Evolutionary conservation across 2,797 vertebrate genomes (phyloP), one percentile per base, ranked within the genome.

Genomic region (Sebastes melanostomus): DNA sequence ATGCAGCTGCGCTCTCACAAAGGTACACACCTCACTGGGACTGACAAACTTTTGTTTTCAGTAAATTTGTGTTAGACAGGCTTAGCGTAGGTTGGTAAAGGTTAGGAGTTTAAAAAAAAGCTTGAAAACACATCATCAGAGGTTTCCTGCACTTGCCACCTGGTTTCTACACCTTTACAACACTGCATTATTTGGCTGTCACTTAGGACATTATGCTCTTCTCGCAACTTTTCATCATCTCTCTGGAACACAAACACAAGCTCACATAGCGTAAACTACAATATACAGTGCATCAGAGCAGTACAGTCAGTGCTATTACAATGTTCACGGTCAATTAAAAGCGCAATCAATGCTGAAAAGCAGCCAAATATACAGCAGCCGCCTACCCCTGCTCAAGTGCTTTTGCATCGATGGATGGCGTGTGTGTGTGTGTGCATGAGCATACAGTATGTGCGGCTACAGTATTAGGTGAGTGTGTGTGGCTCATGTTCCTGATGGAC

Each of bases 301-400:
- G 34, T 46, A 18, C 42, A 46, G 42, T 18, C 16, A 46, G 42
- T 46, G 16, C 14, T 46, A 46, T 46, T 46, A 46, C 14, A 18
- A 46, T 46, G 42, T 46, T 87, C 74, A 67, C 72, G 71, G 27
- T 74, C 76, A 84, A 83, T 81, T 78, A 63, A 74, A 87, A 61
- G 42, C 20, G 13, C n/a, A 73, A 81, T 84, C 76, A 60, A n/a
- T 10, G 13, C 5, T 77, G 66, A 22, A 79, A 56, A 77, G 67
- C 56, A 72, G 36, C 59, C 67, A 59, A 36, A 65, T 67, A 76
- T 1, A 18, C 24, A 75, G 67, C 10, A 46, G 52, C 46, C 46
- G 6, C 13, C 16, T 27, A 1, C 1, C 9, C 13, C 24, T n/a
- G 2, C 60, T 69, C 11, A 58, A 68, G 54, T 36, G 20, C 10